phyloP scores from a whole-genome alignment of 1,140 invertebrate species.

The Pogonognathellus flavescens region DNA sequence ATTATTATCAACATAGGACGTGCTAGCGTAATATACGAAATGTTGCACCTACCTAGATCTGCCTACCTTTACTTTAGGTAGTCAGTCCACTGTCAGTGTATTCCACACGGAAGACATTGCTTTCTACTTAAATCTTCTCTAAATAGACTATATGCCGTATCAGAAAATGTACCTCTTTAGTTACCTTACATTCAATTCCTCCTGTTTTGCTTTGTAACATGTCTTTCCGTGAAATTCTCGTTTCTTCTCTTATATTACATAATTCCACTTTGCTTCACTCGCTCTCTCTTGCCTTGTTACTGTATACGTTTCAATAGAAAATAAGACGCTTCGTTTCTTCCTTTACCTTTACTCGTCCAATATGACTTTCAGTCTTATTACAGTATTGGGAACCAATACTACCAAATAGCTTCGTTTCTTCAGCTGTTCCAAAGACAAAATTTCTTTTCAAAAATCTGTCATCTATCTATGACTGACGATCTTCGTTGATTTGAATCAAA shows the following conservation, averaged over 20 bases:
- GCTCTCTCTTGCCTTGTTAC: neutral
- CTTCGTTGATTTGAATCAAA: neutral
- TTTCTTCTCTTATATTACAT: conserved; percentile 29
- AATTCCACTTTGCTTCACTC: conserved; percentile 24
- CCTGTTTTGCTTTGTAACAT: conserved; percentile 8
- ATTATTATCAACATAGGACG: neutral
- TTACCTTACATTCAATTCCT: conserved; percentile 47
- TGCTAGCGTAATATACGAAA: neutral
- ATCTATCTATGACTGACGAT: conserved; percentile 19
- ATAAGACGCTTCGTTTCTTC: neutral
- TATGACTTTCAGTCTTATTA: neutral
- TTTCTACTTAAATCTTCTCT: neutral
- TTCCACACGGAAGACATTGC: conserved; percentile 11
- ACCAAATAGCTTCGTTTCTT: neutral
- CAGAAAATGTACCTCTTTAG: conserved; percentile 5
- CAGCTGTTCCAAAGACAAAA: neutral
- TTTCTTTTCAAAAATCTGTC: conserved; percentile 26
- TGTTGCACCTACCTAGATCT: conserved; percentile 17
- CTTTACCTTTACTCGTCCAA: neutral
- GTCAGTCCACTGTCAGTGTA: neutral
- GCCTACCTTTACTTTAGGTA: neutral
- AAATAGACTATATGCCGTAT: neutral
- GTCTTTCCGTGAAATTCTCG: conserved; percentile 11
- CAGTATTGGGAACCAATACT: neutral
- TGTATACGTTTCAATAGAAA: neutral